A percentile compares a stretch with the other conserved stretches of the same genome.
phyloP scores from a whole-genome alignment of 2,113 vertebrate species.

The Tachysurus fulvidraco region DNA sequence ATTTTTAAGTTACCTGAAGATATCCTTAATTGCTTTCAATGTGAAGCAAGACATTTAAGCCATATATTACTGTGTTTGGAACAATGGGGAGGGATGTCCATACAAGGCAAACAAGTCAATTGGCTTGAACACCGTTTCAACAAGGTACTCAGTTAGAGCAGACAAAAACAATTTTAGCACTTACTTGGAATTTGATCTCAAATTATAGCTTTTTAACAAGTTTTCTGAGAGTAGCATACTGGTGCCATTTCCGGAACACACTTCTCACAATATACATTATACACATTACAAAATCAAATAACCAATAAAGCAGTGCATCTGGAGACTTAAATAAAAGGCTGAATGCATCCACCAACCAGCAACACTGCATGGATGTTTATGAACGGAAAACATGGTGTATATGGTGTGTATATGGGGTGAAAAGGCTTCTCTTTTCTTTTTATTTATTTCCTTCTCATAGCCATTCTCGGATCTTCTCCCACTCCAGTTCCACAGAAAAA shows the following conservation, averaged over 20 bases:
- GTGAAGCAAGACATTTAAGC: slow-evolving; percentile 61
- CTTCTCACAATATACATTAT: not conserved
- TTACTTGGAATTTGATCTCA: not conserved
- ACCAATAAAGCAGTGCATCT: not conserved
- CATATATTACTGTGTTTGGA: slow-evolving; percentile 52
- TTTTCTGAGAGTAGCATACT: not conserved
- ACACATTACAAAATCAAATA: not conserved
- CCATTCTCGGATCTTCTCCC: not conserved
- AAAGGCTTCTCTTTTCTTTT: not conserved
- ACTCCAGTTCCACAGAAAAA: not conserved
- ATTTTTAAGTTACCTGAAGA: slow-evolving; percentile 70
- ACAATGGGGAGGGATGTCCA: slow-evolving; percentile 10
- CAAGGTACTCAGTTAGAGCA: not conserved
- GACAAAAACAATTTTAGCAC: not conserved
- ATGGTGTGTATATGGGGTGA: not conserved
- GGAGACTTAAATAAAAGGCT: not conserved
- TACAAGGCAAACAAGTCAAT: not conserved
- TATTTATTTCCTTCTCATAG: not conserved
- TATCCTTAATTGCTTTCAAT: slow-evolving; percentile 65
- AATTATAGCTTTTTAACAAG: not conserved
- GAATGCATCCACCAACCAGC: not conserved
- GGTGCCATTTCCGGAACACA: not conserved
- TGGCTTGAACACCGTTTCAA: not conserved
- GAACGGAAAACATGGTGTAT: not conserved
- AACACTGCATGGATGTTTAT: not conserved